Base-by-base conservation (phyloP, 2,113 vertebrate genomes). In the Cyrtonyx montezumae region DNA sequence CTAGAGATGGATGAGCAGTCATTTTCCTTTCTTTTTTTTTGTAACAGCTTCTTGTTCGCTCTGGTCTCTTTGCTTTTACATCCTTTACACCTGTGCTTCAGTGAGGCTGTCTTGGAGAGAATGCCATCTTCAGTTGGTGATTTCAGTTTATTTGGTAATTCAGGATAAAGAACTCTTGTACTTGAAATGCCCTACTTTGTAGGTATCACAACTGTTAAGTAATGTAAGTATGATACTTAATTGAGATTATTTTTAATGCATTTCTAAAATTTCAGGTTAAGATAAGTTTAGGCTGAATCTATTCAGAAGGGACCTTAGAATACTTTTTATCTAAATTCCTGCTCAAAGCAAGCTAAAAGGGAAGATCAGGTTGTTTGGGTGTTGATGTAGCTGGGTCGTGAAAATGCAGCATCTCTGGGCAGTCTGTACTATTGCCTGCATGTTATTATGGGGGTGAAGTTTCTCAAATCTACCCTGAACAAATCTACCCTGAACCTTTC, bases 91-190 rank as follows among this genome's bases (percentile, higher is more conserved):
- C 40, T 40, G 40, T 15, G 6, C 34, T 74, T 78, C 11, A 62
- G 0, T 79, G 36, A 49, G 18, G 53, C 5, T 63, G n/a, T 3
- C 13, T 49, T 23, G 19, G 20, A 71, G 9, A 66, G 28, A 53
- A 36, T 73, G 70, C 93, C 34, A 61, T 86, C 40, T 88, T 91
- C 46, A 69, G 40, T 84, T 94, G 63, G 88, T 86, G 89, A 51
- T 93, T 97, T 92, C 45, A 76, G 63, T 63, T 96, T 93, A 84
- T 94, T 95, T 95, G 88, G 79, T 93, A 85, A 45, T 91, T 70
- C 56, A 86, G 69, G 49, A 36, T 88, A 89, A 94, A 80, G 91
- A 95, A 88, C 94, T 76, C n/a, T 74, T 40, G 34, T 84, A 84
- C 68, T 94, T 89, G 78, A 84, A 89, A 69, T 87, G 20, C 58